Conservation (phyloP, 2,113 vertebrate species). For the Nesogale talazaci region DNA sequence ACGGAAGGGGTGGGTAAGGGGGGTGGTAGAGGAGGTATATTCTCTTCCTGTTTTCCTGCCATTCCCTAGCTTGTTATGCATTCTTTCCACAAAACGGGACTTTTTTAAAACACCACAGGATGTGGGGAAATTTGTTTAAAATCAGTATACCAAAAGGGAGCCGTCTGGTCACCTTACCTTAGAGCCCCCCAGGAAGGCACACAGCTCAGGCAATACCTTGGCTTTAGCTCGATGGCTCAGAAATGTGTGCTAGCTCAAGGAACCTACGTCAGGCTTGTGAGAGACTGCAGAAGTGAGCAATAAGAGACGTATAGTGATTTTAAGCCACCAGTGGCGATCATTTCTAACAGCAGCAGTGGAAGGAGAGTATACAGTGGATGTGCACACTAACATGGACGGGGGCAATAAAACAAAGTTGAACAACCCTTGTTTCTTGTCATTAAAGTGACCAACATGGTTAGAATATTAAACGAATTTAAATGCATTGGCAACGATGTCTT, state of each 20-base stretch:
- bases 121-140: too few relatives aligned
- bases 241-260: not conserved
- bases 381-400: not conserved
- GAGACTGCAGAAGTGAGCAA: not conserved
- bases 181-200: not conserved
- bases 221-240: not conserved
- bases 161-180: too few relatives aligned
- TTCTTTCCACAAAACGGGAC: too few relatives aligned
- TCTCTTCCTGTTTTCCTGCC: too few relatives aligned
- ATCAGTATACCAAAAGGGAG: too few relatives aligned
- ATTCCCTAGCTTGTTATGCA: too few relatives aligned
- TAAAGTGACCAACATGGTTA: not conserved
- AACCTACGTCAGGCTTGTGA: not conserved
- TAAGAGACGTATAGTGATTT: not conserved
- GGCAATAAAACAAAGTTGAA: not conserved
- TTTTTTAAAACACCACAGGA: too few relatives aligned
- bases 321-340: not conserved
- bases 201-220: not conserved
- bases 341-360: not conserved
- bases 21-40: too few relatives aligned
- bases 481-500: not conserved
- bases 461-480: not conserved
- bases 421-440: slow-evolving; percentile 18
- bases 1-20: too few relatives aligned
- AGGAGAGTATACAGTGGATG: not conserved